Base-by-base conservation (phyloP, 2,797 vertebrate species). In the Silurus lanzhouensis region DNA sequence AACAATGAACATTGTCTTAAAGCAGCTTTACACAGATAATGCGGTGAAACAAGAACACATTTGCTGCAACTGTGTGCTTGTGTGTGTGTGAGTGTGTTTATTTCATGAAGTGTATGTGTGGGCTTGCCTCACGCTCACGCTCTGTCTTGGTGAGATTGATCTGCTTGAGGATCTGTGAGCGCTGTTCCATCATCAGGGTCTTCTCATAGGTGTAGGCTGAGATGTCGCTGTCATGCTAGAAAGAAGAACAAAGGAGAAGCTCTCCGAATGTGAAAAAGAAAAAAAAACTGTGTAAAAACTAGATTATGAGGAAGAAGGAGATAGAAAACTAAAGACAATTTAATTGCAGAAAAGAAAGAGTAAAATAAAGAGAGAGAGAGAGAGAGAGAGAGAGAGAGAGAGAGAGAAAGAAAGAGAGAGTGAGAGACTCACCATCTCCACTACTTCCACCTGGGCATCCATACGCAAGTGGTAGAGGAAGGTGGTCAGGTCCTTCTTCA, bases 191-290 rank as follows among this genome's bases (percentile, higher is more conserved):
- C 92, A 98, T 96, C 91, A 99, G 89, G 0, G 98, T 99, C 94
- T 99, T 99, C 94, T 99, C 98, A 0, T 99, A 99, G 25, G 97
- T 99, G 92, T 99, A 99, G 85, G 98, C 98, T 0, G 98, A 99
- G 91, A 99, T 99, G 91, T 99, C 98, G 0, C 98, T 97, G 91
- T 99, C 98, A 0, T 99, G 98, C 98, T 99, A 83, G 0, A 44
- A 38, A 85, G 15, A 82, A 20, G 79, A 70, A 31, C 55, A 60
- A 81, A 84, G 14, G 48, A 61, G n/a, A 79, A 61, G 22, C 13
- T n/a, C 19, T 68, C 52, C 25, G 63, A 64, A 82, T 46, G 67
- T 15, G 80, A 72, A 13, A 55, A 74, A 25, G 31, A 38, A 81
- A 0, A 63, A 63, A 1, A 80, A 58, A 75, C 19, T 14, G 8